phyloP scores from a whole-genome alignment of 1,140 invertebrate genomes.

The Himalopsyche phryganea region DNA sequence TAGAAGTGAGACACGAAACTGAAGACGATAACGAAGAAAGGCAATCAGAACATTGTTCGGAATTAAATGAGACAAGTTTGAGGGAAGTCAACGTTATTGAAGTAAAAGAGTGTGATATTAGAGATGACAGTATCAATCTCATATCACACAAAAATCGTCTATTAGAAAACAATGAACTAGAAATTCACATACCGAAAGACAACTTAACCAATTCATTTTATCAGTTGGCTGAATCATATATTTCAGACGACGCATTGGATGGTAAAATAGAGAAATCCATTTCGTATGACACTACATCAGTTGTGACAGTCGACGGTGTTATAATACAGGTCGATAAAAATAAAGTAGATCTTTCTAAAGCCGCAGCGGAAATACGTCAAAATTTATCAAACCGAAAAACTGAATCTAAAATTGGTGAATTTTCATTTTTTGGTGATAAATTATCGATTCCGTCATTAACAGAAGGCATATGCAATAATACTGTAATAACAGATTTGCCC shows the following conservation, averaged over 20 bases:
- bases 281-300: neutral
- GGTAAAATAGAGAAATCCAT: neutral
- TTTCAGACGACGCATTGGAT: neutral
- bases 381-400: no score
- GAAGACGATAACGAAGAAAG: neutral
- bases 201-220: neutral
- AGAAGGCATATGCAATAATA: slow-evolving; percentile 28
- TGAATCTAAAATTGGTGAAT: no score
- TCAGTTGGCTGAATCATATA: neutral
- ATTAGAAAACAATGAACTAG: slow-evolving; percentile 13
- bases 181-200: slow-evolving; percentile 15
- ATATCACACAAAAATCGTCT: slow-evolving; percentile 12
- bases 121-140: slow-evolving; percentile 16
- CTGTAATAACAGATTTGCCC: slow-evolving; percentile 21
- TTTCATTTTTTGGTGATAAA: no score
- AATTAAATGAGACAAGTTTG: slow-evolving; percentile 4
- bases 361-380: neutral
- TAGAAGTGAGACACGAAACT: slow-evolving; percentile 5
- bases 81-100: slow-evolving; percentile 22
- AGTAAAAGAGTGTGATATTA: slow-evolving; percentile 15
- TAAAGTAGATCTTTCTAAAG: slow-evolving; percentile 1
- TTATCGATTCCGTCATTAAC: slow-evolving; percentile 2
- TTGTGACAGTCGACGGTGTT: slow-evolving; percentile 5
- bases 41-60: neutral
- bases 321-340: slow-evolving; percentile 23